Evolutionary conservation across 2,888 invertebrate genomes (phyloP).

Genomic region (Sarcophaga rosellei): DNA sequence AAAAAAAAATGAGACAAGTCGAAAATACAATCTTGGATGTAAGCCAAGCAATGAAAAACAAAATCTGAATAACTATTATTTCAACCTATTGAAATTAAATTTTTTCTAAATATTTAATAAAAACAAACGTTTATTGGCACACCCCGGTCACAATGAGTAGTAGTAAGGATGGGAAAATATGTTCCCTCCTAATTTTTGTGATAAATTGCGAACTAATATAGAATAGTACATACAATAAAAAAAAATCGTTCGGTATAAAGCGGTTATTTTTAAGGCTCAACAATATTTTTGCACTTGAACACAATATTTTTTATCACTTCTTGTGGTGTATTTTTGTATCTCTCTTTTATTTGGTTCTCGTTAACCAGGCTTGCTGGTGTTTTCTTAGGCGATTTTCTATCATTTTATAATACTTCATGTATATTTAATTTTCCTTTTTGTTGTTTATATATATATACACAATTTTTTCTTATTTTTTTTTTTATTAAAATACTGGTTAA

Average conservation of each 20-base stretch:
- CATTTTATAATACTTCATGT: not conserved
- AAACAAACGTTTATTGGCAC: slow-evolving; percentile 35
- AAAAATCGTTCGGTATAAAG: not conserved
- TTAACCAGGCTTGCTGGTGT: not conserved
- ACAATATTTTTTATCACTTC: slow-evolving; percentile 14
- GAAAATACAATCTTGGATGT: slow-evolving; percentile 25
- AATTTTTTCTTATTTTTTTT: not conserved
- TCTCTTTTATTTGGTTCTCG: not conserved
- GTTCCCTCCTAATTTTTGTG: not conserved
- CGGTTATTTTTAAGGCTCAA: slow-evolving; percentile 17
- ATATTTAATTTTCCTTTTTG: not conserved
- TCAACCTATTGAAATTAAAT: too few relatives aligned
- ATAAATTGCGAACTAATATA: not conserved
- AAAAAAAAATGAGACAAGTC: not conserved
- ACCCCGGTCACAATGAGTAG: slow-evolving; percentile 21
- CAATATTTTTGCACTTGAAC: slow-evolving; percentile 68
- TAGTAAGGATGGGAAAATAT: not conserved
- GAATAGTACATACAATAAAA: not conserved
- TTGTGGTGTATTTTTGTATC: not conserved
- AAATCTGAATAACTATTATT: not conserved
- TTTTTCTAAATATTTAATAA: too few relatives aligned
- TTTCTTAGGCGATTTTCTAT: not conserved
- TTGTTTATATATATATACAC: not conserved
- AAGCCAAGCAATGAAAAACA: slow-evolving; percentile 24
- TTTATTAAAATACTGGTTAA: slow-evolving; percentile 12